Evolutionary conservation across 2,888 invertebrate species (phyloP), one percentile per base, ranked within the genome.

Genomic region (Pseudolycoriella hygida): DNA sequence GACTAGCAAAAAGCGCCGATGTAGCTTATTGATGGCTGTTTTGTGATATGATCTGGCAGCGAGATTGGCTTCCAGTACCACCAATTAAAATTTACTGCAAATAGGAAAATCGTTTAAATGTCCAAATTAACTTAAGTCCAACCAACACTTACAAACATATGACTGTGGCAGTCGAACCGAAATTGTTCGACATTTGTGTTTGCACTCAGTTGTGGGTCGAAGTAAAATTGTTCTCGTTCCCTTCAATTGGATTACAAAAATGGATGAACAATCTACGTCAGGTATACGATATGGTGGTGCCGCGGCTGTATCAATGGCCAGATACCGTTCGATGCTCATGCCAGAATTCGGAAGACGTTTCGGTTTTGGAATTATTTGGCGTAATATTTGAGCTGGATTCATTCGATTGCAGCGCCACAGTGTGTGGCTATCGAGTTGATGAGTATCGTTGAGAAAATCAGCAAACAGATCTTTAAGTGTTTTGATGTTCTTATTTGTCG

Each of bases 231-330:
- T 72, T 55, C 88, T 72, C 44, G 73, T 71, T 11, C 89, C 89
- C 57, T 72, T 73, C 10, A 78, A 74, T 58, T 80, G 80, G 50
- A 80, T 70, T 12, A 87, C 57, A 62, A 85, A 80, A 44, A 86
- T 77, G 61, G 79, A 83, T 53, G 80, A 79, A 58, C 88, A 88
- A 61, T 88, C 87, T 11, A 84, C 80, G 55, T 81, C 77, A 10
- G 88, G 87, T 60, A 88, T 62, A 49, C 66, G 60, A 57, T 85
- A 86, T 19, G 70, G 63, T 18, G 69, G 66, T 45, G 81, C 74
- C 56, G 73, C 71, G 31, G 74, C 68, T 53, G 83, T 83, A 58
- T 88, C 80, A 44, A 90, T 72, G 46, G 84, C 70, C 44, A 84
- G 56, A 62, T 73, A 84, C 56, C 85, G 76, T 60, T 89, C 87